A percentile compares a stretch with the other conserved stretches of the same genome.
Conservation (phyloP, 2,113 vertebrate genomes). For the Eubucco bourcierii region DNA sequence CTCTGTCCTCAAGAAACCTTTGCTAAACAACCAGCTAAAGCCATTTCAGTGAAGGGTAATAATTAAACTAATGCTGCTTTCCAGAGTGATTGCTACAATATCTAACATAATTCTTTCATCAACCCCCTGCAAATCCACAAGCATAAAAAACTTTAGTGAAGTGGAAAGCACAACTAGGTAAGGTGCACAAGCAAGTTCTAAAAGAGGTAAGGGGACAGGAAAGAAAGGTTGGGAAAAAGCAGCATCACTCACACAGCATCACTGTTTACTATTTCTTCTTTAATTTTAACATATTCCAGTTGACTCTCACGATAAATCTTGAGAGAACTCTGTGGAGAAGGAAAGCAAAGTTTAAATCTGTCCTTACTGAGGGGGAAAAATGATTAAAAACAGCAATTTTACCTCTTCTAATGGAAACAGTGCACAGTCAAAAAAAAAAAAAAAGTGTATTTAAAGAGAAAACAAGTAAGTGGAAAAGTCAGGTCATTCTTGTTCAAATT, state of each 20-base stretch:
- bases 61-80: background rate
- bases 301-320: constrained; percentile 80
- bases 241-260: constrained; percentile 79
- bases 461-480: background rate
- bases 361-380: background rate
- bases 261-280: constrained; percentile 81
- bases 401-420: background rate
- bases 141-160: background rate
- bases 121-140: background rate
- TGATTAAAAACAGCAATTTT: background rate
- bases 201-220: background rate
- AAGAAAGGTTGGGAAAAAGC: background rate
- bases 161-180: background rate
- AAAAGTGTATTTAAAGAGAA: background rate
- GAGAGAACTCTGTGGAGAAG: constrained; percentile 79
- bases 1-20: background rate
- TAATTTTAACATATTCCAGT: constrained; percentile 79
- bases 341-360: background rate
- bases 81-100: background rate
- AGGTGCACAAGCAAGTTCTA: background rate
- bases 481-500: background rate
- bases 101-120: background rate
- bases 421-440: background rate
- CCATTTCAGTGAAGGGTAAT: background rate
- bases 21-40: background rate